Percentiles rank a stretch among this genome's conserved stretches.
Evolutionary conservation across 2,888 invertebrate genomes (phyloP).

Genomic region (Plemyria rubiginata): DNA sequence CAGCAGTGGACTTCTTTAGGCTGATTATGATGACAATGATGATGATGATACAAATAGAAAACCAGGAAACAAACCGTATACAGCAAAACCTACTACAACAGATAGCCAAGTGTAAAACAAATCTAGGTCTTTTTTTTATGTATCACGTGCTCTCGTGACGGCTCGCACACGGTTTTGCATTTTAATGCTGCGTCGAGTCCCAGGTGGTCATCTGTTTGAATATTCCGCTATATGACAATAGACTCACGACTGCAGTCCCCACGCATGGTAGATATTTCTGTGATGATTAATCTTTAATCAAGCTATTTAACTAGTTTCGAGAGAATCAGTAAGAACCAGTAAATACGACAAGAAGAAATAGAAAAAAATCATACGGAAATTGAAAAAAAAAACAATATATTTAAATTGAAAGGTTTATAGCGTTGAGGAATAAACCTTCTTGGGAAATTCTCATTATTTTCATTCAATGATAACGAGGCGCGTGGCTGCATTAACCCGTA

Average conservation of each 20-base stretch:
- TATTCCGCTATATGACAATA: background rate
- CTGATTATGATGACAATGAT: no score
- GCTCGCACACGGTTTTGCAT: conserved; percentile 13
- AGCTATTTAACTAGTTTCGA: no score
- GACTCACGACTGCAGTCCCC: background rate
- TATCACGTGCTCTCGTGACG: conserved; percentile 5
- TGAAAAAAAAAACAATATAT: no score
- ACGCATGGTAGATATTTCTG: background rate
- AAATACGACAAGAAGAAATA: no score
- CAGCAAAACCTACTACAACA: background rate
- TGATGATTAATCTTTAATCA: no score
- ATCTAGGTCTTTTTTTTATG: conserved; percentile 12
- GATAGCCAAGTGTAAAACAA: background rate
- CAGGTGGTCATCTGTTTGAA: background rate
- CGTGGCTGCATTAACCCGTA: conserved; percentile 22
- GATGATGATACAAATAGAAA: no score
- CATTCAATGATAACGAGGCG: conserved; percentile 6
- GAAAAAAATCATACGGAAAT: no score
- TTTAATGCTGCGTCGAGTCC: background rate
- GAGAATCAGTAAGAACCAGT: no score
- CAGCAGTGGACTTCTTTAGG: no score
- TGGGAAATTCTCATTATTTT: conserved; percentile 6
- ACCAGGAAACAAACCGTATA: background rate
- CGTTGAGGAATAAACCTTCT: background rate
- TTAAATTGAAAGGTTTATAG: no score